These are phyloP conservation scores for Pardosa pseudoannulata DNA, from an alignment of 2,888 invertebrate genomes.

Conservation along the genomic window DNA sequence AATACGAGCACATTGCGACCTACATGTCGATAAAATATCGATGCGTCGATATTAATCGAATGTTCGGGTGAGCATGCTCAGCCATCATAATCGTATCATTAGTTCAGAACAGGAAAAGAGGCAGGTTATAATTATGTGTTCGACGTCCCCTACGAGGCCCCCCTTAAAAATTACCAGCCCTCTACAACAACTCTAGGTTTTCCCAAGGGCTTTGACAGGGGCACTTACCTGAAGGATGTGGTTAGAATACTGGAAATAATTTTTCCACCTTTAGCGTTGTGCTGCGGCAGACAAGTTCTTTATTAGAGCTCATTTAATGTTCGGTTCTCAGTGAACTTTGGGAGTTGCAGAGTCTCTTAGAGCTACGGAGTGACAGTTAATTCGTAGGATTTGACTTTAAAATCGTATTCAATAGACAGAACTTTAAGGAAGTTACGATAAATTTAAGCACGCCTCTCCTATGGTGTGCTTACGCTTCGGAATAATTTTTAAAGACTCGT, in stretches of 20 bases:
- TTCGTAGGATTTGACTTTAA: too few relatives aligned
- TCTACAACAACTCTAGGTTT: background rate
- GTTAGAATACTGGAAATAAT: background rate
- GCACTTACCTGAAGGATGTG: background rate
- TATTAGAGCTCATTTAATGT: background rate
- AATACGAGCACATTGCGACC: slow-evolving; percentile 25
- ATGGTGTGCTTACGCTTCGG: too few relatives aligned
- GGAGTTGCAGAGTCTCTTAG: too few relatives aligned
- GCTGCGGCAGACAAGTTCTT: background rate
- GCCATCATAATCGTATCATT: slow-evolving; percentile 58
- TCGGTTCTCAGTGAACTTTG: background rate
- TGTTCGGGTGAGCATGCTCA: slow-evolving; percentile 39
- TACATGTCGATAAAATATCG: slow-evolving; percentile 8
- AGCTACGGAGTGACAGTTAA: too few relatives aligned
- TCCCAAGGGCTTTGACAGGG: background rate
- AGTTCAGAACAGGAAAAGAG: slow-evolving; percentile 20
- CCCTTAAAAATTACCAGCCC: slow-evolving; percentile 30
- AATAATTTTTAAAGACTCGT: too few relatives aligned
- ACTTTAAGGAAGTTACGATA: too few relatives aligned
- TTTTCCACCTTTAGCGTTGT: background rate
- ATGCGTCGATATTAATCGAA: slow-evolving; percentile 23
- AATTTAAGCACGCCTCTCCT: too few relatives aligned
- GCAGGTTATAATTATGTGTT: slow-evolving; percentile 34
- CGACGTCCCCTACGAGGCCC: slow-evolving; percentile 2
- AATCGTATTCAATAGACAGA: too few relatives aligned